phyloP scores from a whole-genome alignment of 2,113 vertebrate species.

The Ramphastos sulfuratus region DNA sequence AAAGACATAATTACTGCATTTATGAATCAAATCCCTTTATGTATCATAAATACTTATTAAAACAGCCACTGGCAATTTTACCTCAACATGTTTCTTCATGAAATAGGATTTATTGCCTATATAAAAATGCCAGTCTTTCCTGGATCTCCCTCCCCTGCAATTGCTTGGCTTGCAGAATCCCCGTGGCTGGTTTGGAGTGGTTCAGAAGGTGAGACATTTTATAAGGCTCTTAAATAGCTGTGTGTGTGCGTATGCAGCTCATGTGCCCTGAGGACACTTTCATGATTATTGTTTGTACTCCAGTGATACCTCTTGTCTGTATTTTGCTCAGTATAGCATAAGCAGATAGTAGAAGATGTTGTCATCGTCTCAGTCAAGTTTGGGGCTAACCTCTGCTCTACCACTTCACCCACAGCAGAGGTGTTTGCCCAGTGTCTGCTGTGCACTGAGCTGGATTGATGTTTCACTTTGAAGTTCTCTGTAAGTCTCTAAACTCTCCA shows the following conservation, averaged over 20 bases:
- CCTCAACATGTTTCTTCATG: slow-evolving; percentile 65
- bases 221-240: neutral
- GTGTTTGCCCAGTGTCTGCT: neutral
- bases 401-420: neutral
- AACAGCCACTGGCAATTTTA: slow-evolving; percentile 63
- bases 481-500: neutral
- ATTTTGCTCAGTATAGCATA: neutral
- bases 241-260: neutral
- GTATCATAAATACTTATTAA: slow-evolving; percentile 74
- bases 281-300: slow-evolving; percentile 5
- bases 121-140: slow-evolving; percentile 56
- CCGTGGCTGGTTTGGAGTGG: neutral
- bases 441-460: neutral
- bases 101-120: slow-evolving; percentile 61
- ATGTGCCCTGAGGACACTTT: slow-evolving; percentile 14
- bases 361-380: neutral
- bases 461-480: neutral
- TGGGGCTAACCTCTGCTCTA: neutral
- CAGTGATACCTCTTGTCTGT: neutral
- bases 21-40: slow-evolving; percentile 70
- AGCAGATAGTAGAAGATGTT: neutral
- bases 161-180: slow-evolving; percentile 62
- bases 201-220: slow-evolving; percentile 51
- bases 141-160: slow-evolving; percentile 26
- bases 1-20: slow-evolving; percentile 60